phyloP scores from a whole-genome alignment of 1,140 invertebrate species.

The Brachionus asplanchnoidis region DNA sequence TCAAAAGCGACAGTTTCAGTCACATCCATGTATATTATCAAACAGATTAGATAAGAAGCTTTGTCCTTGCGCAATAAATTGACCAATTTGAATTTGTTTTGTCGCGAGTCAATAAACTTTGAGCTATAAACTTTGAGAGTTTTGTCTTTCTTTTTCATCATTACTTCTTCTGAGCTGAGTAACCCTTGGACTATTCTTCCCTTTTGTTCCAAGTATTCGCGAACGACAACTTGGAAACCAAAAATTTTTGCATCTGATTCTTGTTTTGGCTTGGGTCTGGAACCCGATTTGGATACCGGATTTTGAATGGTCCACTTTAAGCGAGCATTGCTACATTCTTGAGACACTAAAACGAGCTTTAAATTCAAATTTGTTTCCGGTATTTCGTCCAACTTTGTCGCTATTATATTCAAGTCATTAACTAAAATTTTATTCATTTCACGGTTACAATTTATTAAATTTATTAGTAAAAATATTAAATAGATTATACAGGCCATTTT shows the following conservation, averaged over 20 bases:
- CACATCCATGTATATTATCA: conserved; percentile 40
- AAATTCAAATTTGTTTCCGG: conserved; percentile 39
- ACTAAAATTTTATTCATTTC: conserved; percentile 17
- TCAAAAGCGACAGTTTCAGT: conserved; percentile 39
- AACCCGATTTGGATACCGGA: background rate
- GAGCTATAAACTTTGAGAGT: conserved; percentile 31
- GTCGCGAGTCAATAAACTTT: conserved; percentile 23
- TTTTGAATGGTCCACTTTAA: conserved; percentile 30
- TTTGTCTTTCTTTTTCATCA: conserved; percentile 16
- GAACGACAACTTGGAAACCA: conserved; percentile 33
- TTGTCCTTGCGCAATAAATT: conserved; percentile 23
- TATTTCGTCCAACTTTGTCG: conserved; percentile 37
- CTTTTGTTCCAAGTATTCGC: conserved; percentile 14
- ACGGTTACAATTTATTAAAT: background rate
- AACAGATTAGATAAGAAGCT: conserved; percentile 21
- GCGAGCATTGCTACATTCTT: conserved; percentile 1
- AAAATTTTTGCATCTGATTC: conserved; percentile 1
- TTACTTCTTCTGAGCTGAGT: background rate
- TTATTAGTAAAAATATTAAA: background rate
- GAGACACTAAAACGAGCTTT: conserved; percentile 4
- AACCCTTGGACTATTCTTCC: background rate
- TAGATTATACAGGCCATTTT: background rate
- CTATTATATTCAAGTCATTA: conserved; percentile 36
- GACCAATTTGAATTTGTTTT: conserved; percentile 40
- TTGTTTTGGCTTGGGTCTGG: background rate